Conservation (phyloP, 2,888 invertebrate genomes). For the Pandemis heparana region DNA sequence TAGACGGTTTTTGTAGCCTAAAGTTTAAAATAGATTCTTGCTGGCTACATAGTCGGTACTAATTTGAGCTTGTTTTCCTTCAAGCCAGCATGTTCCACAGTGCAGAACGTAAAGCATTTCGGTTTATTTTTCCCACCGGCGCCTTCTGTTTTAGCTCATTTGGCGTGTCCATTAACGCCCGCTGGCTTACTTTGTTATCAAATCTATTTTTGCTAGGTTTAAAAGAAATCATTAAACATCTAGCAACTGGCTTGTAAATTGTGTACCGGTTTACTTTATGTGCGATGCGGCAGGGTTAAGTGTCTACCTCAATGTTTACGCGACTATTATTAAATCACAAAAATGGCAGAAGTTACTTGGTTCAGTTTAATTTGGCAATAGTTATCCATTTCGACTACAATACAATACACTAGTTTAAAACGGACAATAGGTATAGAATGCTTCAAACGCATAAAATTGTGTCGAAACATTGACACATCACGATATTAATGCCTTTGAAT, state of each 20-base stretch:
- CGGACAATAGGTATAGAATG: too few species aligned
- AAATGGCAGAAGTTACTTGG: background rate
- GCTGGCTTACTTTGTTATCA: constrained; percentile 68
- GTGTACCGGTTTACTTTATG: constrained; percentile 27
- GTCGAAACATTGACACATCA: too few species aligned
- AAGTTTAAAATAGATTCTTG: constrained; percentile 18
- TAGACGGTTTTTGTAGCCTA: background rate
- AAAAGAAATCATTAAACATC: constrained; percentile 33
- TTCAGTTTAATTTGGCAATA: too few species aligned
- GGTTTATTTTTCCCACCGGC: constrained; percentile 70
- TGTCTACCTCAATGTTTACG: constrained; percentile 28
- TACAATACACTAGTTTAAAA: too few species aligned
- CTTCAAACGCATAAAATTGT: too few species aligned
- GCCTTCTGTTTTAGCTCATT: constrained; percentile 82
- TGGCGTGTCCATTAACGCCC: constrained; percentile 82
- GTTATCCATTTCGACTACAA: too few species aligned
- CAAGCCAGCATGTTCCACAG: constrained; percentile 52
- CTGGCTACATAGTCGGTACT: constrained; percentile 2
- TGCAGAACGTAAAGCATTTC: constrained; percentile 41
- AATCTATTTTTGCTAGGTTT: constrained; percentile 57
- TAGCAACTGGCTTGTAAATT: constrained; percentile 36
- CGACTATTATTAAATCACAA: constrained; percentile 4
- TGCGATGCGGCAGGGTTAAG: constrained; percentile 24
- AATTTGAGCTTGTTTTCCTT: constrained; percentile 39
- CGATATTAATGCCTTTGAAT: too few species aligned